A percentile compares a stretch with the other conserved stretches of the same genome.
Evolutionary conservation across 2,888 invertebrate species (phyloP).

Genomic region (Drosophila yooni): DNA sequence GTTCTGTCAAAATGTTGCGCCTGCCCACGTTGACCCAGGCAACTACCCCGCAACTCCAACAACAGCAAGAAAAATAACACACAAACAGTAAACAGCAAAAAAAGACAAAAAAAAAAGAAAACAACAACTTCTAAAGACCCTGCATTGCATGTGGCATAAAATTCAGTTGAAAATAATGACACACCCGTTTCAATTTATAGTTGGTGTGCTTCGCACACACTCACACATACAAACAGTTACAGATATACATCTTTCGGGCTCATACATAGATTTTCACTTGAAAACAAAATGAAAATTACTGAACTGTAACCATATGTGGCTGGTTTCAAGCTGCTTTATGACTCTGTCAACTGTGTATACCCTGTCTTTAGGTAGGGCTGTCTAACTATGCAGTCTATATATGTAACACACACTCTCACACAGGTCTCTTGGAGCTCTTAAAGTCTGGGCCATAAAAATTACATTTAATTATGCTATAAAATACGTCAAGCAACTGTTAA

Average conservation of each 20-base stretch:
- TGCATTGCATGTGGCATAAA: constrained; percentile 79
- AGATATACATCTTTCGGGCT: constrained; percentile 69
- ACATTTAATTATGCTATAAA: constrained; percentile 54
- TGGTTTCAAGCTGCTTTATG: constrained; percentile 61
- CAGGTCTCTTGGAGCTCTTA: constrained; percentile 6
- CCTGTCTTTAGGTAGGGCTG: constrained; percentile 30
- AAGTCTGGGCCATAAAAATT: constrained; percentile 1
- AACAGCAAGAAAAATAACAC: constrained; percentile 1
- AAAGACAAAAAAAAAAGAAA: not conserved
- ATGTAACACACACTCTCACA: not conserved
- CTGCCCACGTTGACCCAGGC: constrained; percentile 63
- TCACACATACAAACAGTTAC: constrained; percentile 17
- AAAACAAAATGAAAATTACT: constrained; percentile 76
- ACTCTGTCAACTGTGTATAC: constrained; percentile 51
- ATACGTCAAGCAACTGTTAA: constrained; percentile 41
- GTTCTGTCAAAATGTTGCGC: constrained; percentile 75
- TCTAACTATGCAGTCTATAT: constrained; percentile 18
- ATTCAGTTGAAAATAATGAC: constrained; percentile 80
- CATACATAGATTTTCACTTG: constrained; percentile 63
- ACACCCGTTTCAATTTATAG: constrained; percentile 79
- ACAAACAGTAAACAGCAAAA: constrained; percentile 12
- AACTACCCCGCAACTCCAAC: not conserved
- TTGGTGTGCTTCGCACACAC: constrained; percentile 36
- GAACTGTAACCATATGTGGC: constrained; percentile 79
- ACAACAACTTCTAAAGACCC: constrained; percentile 17